Evolutionary conservation across 2,888 invertebrate species (phyloP).

Genomic region (Pelosia muscerda): DNA sequence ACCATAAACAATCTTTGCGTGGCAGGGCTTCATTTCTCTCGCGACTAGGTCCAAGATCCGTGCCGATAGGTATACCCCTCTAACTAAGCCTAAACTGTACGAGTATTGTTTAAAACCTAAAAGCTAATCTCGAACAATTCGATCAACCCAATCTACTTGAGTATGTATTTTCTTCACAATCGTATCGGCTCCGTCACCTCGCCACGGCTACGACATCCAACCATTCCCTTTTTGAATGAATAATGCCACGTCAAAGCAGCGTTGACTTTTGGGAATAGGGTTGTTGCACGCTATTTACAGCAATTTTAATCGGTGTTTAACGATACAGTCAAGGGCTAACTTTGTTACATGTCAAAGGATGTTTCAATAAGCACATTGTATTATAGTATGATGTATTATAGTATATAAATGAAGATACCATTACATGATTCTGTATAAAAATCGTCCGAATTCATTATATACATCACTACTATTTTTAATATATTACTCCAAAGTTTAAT

Average conservation of each 20-base stretch:
- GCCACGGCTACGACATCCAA: conserved; percentile 43
- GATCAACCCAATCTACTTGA: conserved; percentile 32
- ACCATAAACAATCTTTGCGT: no score
- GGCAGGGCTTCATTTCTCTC: no score
- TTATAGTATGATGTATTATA: not conserved
- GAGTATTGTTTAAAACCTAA: not conserved
- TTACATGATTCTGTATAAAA: not conserved
- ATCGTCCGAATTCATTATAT: not conserved
- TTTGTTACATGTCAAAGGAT: not conserved
- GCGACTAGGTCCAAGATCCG: no score
- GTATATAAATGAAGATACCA: no score
- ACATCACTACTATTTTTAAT: no score
- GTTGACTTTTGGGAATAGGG: conserved; percentile 52
- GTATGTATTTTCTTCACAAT: conserved; percentile 47
- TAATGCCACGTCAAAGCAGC: conserved; percentile 66
- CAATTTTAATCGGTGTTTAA: not conserved
- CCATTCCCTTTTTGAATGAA: conserved; percentile 69
- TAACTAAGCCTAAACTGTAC: no score
- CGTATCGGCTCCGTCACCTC: conserved; percentile 55
- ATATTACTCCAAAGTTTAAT: no score
- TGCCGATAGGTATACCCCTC: not conserved
- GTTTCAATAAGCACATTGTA: not conserved
- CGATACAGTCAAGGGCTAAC: not conserved
- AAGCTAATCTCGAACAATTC: conserved; percentile 6
- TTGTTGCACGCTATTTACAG: conserved; percentile 27